These are phyloP conservation scores for Andrena chrysosceles DNA, from an alignment of 2,888 invertebrate genomes.

Conservation along the genomic window DNA sequence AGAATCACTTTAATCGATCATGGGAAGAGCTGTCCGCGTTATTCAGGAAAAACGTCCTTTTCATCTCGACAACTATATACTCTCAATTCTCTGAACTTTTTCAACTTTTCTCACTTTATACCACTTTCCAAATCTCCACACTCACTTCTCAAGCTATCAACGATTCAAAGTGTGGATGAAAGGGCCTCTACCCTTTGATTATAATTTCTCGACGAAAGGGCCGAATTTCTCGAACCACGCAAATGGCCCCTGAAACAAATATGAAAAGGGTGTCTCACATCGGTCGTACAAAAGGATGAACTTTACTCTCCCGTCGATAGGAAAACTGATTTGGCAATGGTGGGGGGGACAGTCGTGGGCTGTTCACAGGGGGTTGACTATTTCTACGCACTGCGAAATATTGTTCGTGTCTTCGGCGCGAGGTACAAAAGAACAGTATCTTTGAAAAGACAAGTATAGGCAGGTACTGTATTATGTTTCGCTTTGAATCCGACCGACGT, in stretches of 20 bases:
- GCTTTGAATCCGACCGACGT: constrained; percentile 46
- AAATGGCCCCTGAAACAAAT: neutral
- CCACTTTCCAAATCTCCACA: neutral
- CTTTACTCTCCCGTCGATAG: constrained; percentile 21
- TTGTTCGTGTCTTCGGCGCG: constrained; percentile 51
- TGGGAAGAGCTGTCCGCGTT: constrained; percentile 18
- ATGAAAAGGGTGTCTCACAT: neutral
- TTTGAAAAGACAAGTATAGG: constrained; percentile 69
- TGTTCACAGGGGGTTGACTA: constrained; percentile 14
- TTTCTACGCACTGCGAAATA: constrained; percentile 28
- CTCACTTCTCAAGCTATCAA: neutral
- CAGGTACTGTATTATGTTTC: constrained; percentile 75
- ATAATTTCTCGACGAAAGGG: neutral
- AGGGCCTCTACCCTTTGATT: neutral
- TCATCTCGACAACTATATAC: no score
- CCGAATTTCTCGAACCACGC: neutral
- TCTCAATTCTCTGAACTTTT: neutral
- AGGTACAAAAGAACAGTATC: constrained; percentile 63
- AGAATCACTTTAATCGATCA: constrained; percentile 14
- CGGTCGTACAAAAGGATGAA: constrained; percentile 37
- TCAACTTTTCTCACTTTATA: neutral
- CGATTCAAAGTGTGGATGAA: neutral
- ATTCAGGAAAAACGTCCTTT: constrained; percentile 5
- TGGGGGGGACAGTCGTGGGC: constrained; percentile 27
- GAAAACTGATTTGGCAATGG: constrained; percentile 53